Conservation (phyloP, 2,888 invertebrate genomes). For the Troides helena region DNA sequence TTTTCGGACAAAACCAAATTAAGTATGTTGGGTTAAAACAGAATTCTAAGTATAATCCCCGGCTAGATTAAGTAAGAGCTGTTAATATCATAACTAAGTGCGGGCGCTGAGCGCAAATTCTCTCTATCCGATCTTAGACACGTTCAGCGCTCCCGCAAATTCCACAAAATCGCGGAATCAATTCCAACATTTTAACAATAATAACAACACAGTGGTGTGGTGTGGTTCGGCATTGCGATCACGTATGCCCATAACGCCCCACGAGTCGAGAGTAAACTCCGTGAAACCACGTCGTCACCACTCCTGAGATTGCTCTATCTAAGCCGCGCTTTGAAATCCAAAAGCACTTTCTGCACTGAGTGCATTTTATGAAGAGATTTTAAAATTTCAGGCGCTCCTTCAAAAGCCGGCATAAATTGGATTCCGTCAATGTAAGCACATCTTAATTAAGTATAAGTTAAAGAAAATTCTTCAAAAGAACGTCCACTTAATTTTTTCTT, state of each 20-base stretch:
- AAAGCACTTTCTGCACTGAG: conserved; percentile 32
- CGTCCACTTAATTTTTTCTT: conserved; percentile 19
- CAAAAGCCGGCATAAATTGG: conserved; percentile 24
- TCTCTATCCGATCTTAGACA: conserved; percentile 29
- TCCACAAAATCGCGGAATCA: conserved; percentile 36
- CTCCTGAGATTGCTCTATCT: conserved; percentile 61
- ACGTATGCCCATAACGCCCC: conserved; percentile 62
- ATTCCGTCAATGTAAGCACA: conserved; percentile 26
- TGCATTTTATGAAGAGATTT: conserved; percentile 37
- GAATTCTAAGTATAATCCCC: conserved; percentile 9
- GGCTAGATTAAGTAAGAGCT: conserved; percentile 21
- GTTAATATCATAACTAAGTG: conserved; percentile 22
- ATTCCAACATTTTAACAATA: conserved; percentile 42
- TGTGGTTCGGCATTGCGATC: conserved; percentile 57
- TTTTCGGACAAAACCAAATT: too few species aligned
- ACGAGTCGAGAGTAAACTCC: conserved; percentile 42
- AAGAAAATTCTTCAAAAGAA: conserved; percentile 23
- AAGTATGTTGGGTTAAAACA: background rate
- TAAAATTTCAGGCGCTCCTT: conserved; percentile 34
- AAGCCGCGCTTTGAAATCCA: conserved; percentile 47
- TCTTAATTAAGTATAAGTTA: conserved; percentile 25
- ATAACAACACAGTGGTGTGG: conserved; percentile 44
- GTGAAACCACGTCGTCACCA: conserved; percentile 50
- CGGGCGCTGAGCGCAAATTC: conserved; percentile 25
- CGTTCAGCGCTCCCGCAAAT: conserved; percentile 27